Conservation (phyloP, 2,888 invertebrate species). For the Cryptosula pallasiana region DNA sequence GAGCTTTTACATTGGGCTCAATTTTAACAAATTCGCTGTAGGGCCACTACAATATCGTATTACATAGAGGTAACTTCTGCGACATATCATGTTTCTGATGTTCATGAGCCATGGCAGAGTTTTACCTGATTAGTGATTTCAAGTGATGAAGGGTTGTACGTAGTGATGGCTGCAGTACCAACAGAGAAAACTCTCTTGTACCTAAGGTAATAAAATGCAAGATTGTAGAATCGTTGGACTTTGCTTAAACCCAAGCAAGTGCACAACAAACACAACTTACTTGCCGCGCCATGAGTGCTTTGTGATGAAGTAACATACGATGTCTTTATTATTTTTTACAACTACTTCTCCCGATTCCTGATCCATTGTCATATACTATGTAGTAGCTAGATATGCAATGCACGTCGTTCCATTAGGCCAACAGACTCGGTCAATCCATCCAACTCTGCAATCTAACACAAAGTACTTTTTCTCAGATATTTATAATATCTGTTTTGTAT, state of each 20-base stretch:
- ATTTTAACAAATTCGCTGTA: conserved; percentile 57
- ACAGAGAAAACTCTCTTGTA: conserved; percentile 96
- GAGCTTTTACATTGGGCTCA: conserved; percentile 50
- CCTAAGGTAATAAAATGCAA: conserved; percentile 53
- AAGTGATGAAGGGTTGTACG: conserved; percentile 85
- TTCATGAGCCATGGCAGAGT: too few species aligned
- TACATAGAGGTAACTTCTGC: too few species aligned
- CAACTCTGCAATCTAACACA: too few species aligned
- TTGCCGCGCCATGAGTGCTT: conserved; percentile 99
- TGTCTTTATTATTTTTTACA: conserved; percentile 92
- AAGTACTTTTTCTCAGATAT: too few species aligned
- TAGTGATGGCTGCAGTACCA: conserved; percentile 89
- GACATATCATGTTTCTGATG: too few species aligned
- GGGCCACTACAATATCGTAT: conserved; percentile 57
- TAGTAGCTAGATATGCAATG: too few species aligned
- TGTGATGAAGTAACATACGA: conserved; percentile 91
- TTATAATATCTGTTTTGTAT: too few species aligned
- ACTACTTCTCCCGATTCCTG: conserved; percentile 64
- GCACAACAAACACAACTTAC: conserved; percentile 57
- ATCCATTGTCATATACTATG: not conserved
- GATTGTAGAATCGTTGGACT: not conserved
- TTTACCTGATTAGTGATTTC: conserved; percentile 86
- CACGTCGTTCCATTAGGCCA: too few species aligned
- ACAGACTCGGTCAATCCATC: too few species aligned
- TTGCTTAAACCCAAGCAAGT: not conserved